These are phyloP conservation scores for Paracentrotus lividus DNA, from an alignment of 53 echinoderm and acorn worm species.

Conservation along the genomic window DNA sequence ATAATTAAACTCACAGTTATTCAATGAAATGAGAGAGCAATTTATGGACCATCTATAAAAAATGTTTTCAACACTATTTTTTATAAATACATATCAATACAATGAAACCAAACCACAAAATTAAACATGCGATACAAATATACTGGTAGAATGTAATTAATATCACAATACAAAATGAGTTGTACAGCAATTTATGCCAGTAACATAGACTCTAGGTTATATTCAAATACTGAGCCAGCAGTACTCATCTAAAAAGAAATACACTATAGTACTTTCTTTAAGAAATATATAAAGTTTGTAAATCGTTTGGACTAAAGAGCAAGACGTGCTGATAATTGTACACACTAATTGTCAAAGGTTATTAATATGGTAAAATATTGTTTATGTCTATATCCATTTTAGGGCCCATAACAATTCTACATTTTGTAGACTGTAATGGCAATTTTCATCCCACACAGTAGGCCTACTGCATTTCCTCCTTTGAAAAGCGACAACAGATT, in stretches of 20 bases:
- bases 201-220: background rate
- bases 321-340: background rate
- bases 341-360: background rate
- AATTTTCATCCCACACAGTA: too few species aligned
- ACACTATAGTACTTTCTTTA: background rate
- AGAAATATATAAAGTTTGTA: background rate
- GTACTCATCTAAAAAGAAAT: background rate
- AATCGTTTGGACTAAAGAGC: background rate
- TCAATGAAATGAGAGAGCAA: too few species aligned
- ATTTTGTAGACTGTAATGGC: background rate
- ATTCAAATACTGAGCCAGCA: conserved; percentile 12
- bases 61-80: too few species aligned
- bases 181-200: conserved; percentile 5
- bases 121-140: too few species aligned
- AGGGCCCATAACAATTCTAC: too few species aligned
- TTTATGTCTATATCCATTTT: background rate
- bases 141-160: too few species aligned
- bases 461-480: too few species aligned
- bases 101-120: too few species aligned
- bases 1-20: too few species aligned
- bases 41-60: too few species aligned
- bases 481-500: too few species aligned
- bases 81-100: too few species aligned
- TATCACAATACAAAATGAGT: background rate
- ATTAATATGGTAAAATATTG: background rate